Conservation (phyloP, 2,113 vertebrate genomes). For the Ariopsis seemanni region DNA sequence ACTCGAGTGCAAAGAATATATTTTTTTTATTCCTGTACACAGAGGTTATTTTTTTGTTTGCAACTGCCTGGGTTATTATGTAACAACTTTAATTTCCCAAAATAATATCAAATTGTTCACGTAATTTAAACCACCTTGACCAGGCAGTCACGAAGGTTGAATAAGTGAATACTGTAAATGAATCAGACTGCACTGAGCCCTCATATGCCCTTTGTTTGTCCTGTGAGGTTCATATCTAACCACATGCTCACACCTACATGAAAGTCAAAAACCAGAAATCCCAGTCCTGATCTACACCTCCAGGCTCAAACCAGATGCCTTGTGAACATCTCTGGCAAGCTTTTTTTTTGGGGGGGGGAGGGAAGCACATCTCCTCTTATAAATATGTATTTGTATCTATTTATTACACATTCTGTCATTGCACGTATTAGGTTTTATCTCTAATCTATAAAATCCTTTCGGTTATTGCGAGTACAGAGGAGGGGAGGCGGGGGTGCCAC, state of each 20-base stretch:
- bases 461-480: slow-evolving; percentile 32
- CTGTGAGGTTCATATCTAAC: not conserved
- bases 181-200: not conserved
- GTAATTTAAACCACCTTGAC: not conserved
- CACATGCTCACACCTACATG: not conserved
- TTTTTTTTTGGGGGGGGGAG: no score
- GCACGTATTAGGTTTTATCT: not conserved
- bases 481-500: slow-evolving; percentile 44
- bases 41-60: not conserved
- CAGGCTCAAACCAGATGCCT: not conserved
- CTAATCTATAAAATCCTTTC: not conserved
- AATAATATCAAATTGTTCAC: no score
- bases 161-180: not conserved
- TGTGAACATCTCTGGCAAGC: not conserved
- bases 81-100: not conserved
- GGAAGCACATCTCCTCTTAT: no score
- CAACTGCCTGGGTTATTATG: not conserved
- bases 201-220: not conserved
- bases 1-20: not conserved
- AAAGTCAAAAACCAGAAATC: slow-evolving; percentile 7
- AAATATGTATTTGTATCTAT: not conserved
- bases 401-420: not conserved
- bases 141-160: not conserved
- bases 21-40: no score
- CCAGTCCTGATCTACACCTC: not conserved